Evolutionary conservation across 2,888 invertebrate species (phyloP).

Genomic region (Cordilura impudica): DNA sequence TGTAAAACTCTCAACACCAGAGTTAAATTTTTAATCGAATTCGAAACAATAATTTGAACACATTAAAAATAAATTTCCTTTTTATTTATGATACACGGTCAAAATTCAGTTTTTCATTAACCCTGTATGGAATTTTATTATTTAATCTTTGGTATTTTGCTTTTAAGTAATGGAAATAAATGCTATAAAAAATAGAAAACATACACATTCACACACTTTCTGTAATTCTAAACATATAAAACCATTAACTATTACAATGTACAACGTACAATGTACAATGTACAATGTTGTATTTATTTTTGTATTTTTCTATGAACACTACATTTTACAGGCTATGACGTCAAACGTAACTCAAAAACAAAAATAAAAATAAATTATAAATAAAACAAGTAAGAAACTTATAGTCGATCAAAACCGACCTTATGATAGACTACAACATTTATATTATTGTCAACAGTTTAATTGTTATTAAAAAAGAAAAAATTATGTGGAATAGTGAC

Average conservation of each 20-base stretch:
- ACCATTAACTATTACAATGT: not conserved
- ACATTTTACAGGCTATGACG: slow-evolving; percentile 55
- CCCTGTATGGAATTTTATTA: slow-evolving; percentile 1
- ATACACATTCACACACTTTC: not conserved
- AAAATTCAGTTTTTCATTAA: too few species aligned
- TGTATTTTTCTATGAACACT: slow-evolving; percentile 49
- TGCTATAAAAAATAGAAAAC: slow-evolving; percentile 26
- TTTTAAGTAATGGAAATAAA: slow-evolving; percentile 24
- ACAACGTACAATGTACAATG: not conserved
- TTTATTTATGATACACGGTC: too few species aligned
- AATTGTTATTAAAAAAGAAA: too few species aligned
- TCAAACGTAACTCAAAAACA: slow-evolving; percentile 48
- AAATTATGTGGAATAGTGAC: too few species aligned
- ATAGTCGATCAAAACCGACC: too few species aligned
- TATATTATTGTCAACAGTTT: too few species aligned
- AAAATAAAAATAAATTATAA: too few species aligned
- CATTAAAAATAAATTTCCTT: too few species aligned
- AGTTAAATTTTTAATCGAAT: not conserved
- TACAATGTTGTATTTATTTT: slow-evolving; percentile 10
- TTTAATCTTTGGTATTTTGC: not conserved
- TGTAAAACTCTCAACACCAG: not conserved
- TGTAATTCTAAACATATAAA: not conserved
- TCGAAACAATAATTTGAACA: not conserved
- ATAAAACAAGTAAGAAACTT: too few species aligned
- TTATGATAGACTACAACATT: too few species aligned